Conservation (phyloP, 2,797 vertebrate genomes). For the Smutsia gigantea region DNA sequence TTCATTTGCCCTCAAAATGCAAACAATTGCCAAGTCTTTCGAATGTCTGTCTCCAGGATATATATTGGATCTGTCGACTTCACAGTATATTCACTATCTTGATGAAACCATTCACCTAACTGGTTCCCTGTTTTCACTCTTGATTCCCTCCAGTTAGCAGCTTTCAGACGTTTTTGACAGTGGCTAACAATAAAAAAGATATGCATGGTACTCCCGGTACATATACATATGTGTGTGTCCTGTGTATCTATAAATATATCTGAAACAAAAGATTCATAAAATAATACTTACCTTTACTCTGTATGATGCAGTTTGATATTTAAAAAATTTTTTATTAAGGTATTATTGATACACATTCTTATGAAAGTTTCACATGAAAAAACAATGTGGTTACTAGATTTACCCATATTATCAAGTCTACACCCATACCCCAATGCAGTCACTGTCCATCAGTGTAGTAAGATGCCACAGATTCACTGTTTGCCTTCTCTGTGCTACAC, state of each 20-base stretch:
- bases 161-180: neutral
- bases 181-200: neutral
- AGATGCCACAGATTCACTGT: no score
- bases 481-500: no score
- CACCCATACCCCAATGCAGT: no score
- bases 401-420: no score
- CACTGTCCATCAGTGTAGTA: no score
- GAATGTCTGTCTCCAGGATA: neutral
- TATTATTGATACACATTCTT: no score
- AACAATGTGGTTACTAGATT: no score
- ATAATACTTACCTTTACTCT: neutral
- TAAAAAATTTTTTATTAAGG: no score
- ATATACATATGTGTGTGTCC: neutral
- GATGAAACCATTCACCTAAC: neutral
- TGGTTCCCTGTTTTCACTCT: neutral
- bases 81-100: neutral
- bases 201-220: neutral
- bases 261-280: conserved; percentile 43
- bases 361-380: no score
- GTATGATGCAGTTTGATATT: neutral
- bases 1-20: neutral
- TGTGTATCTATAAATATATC: neutral
- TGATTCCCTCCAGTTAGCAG: neutral
- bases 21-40: neutral
- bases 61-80: neutral